Conservation (phyloP, 2,113 vertebrate genomes). For the Cyanoderma ruficeps region DNA sequence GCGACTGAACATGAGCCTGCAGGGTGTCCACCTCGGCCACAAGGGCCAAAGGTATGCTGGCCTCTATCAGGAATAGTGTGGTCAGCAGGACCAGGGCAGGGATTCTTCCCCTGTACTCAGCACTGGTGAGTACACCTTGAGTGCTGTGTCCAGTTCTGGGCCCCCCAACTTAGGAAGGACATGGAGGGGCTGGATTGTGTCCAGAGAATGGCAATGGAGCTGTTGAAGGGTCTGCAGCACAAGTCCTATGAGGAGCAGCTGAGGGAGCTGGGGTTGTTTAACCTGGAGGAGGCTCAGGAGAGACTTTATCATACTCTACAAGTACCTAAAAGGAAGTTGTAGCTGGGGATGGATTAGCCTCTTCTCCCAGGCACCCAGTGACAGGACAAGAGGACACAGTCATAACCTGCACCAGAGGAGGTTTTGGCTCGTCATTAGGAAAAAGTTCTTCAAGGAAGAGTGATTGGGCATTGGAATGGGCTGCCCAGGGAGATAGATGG, state of each 20-base stretch:
- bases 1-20: accelerated
- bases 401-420: background rate
- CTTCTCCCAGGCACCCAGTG: background rate
- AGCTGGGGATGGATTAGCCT: background rate
- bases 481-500: background rate
- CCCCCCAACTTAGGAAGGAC: background rate
- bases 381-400: background rate
- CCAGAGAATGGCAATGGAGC: background rate
- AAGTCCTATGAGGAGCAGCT: background rate
- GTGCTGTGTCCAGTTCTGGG: background rate
- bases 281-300: background rate
- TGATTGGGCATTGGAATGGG: background rate
- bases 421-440: background rate
- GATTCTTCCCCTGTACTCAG: background rate
- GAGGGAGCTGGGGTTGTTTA: background rate
- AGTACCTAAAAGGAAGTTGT: background rate
- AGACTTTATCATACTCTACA: background rate
- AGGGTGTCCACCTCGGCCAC: background rate
- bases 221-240: background rate
- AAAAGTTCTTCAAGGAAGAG: background rate
- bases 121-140: no score
- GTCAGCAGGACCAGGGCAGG: background rate
- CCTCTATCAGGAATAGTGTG: background rate
- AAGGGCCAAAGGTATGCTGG: background rate
- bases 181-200: background rate